Conservation (phyloP, 2,113 vertebrate species). For the Aptenodytes patagonicus region DNA sequence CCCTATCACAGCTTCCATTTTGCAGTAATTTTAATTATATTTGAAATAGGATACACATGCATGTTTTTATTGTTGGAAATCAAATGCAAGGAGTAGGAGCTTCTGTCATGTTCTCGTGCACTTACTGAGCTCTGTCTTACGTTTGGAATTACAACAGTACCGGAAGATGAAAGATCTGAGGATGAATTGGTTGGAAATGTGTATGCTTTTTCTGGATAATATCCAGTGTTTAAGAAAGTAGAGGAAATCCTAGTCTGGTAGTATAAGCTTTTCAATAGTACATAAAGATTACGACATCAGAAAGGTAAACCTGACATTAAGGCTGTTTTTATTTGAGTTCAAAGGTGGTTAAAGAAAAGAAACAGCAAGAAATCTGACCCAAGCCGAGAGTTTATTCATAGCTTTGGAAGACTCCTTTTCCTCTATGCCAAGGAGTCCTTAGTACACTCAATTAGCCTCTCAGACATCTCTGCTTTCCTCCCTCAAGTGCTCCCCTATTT, state of each 20-base stretch:
- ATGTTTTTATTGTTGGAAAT: constrained; percentile 40
- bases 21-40: constrained; percentile 33
- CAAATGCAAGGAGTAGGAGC: not conserved
- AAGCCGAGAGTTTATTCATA: constrained; percentile 70
- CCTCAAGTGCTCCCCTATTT: constrained; percentile 80
- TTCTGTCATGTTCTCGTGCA: constrained; percentile 14
- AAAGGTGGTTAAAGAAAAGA: constrained; percentile 78
- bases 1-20: constrained; percentile 19
- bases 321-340: constrained; percentile 81
- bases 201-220: constrained; percentile 79
- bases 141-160: constrained; percentile 51
- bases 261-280: constrained; percentile 88
- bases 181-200: constrained; percentile 66
- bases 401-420: constrained; percentile 72
- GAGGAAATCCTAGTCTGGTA: constrained; percentile 90
- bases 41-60: constrained; percentile 9
- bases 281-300: constrained; percentile 89
- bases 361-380: constrained; percentile 73
- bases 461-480: constrained; percentile 79
- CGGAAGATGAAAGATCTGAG: constrained; percentile 55
- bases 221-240: constrained; percentile 82
- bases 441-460: constrained; percentile 86
- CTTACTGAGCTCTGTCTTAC: constrained; percentile 50
- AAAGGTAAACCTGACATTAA: constrained; percentile 90
- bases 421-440: constrained; percentile 79